phyloP scores from a whole-genome alignment of 2,888 invertebrate genomes.

The Plebejus melissa region DNA sequence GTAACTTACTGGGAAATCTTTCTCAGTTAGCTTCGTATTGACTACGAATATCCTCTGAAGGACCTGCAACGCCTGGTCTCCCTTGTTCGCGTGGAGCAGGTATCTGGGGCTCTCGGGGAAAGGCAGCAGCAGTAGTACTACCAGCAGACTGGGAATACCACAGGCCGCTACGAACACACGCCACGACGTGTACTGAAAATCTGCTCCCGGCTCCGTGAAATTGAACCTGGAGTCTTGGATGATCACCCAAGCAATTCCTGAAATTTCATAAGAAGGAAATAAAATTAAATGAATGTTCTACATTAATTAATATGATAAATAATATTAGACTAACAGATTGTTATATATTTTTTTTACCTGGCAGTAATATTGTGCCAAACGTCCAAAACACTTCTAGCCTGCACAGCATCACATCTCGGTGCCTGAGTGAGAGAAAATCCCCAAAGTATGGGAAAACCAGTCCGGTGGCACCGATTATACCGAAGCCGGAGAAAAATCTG shows the following conservation, averaged over 20 bases:
- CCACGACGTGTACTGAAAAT: conserved; percentile 80
- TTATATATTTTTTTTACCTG: conserved; percentile 60
- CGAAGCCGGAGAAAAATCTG: conserved; percentile 82
- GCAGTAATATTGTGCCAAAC: conserved; percentile 77
- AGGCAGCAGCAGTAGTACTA: conserved; percentile 69
- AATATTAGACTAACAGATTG: no score
- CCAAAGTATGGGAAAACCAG: conserved; percentile 80
- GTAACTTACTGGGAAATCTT: conserved; percentile 76
- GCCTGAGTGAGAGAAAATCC: conserved; percentile 75
- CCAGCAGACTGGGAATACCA: conserved; percentile 76
- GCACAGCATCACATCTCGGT: conserved; percentile 78
- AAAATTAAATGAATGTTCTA: not conserved
- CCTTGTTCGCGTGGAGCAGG: conserved; percentile 69
- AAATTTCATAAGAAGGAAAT: conserved; percentile 27
- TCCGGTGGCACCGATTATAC: conserved; percentile 81
- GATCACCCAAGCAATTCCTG: conserved; percentile 72
- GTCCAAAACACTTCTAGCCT: conserved; percentile 81
- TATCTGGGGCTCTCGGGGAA: conserved; percentile 80
- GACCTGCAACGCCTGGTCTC: conserved; percentile 71
- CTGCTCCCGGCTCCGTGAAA: conserved; percentile 47
- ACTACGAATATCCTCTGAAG: conserved; percentile 76
- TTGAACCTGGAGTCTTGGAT: conserved; percentile 62
- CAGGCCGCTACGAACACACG: conserved; percentile 81
- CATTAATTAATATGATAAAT: no score
- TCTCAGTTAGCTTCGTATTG: conserved; percentile 69